These are phyloP conservation scores for Mya arenaria DNA, from an alignment of 1,140 invertebrate species.

Conservation along the genomic window DNA sequence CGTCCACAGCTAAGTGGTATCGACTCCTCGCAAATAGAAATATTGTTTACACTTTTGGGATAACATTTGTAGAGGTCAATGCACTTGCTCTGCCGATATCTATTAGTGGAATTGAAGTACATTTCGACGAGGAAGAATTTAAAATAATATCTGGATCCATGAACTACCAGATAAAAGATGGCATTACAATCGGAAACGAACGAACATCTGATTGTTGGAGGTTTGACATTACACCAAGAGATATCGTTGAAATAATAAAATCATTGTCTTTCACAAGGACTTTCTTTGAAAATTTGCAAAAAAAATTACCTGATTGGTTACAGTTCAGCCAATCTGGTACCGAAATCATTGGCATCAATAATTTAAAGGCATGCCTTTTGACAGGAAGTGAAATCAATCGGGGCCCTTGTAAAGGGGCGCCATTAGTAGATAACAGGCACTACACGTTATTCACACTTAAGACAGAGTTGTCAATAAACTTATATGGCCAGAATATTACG, in stretches of 20 bases:
- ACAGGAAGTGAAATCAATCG: not conserved
- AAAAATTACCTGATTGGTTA: constrained; percentile 31
- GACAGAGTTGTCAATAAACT: not conserved
- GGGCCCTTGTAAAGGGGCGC: constrained; percentile 15
- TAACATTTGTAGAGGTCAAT: constrained; percentile 39
- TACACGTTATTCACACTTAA: constrained; percentile 34
- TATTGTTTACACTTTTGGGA: constrained; percentile 26
- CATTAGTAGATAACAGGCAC: not conserved
- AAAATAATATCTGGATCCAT: constrained; percentile 6
- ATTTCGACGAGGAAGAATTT: not conserved
- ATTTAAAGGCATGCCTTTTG: not conserved
- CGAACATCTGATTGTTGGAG: not conserved
- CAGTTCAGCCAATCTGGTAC: constrained; percentile 10
- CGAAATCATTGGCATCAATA: constrained; percentile 14
- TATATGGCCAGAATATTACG: constrained; percentile 26
- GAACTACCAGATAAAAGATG: not conserved
- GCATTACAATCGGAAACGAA: not conserved
- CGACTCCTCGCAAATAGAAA: not conserved
- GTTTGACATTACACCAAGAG: constrained; percentile 10
- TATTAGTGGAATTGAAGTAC: constrained; percentile 8
- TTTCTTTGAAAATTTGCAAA: constrained; percentile 14
- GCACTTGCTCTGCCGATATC: constrained; percentile 29
- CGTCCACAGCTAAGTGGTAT: constrained; percentile 38
- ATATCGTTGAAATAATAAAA: constrained; percentile 27
- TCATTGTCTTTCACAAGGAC: constrained; percentile 25